These are phyloP conservation scores for Anorthoa munda DNA, from an alignment of 2,888 invertebrate genomes.

Conservation along the genomic window DNA sequence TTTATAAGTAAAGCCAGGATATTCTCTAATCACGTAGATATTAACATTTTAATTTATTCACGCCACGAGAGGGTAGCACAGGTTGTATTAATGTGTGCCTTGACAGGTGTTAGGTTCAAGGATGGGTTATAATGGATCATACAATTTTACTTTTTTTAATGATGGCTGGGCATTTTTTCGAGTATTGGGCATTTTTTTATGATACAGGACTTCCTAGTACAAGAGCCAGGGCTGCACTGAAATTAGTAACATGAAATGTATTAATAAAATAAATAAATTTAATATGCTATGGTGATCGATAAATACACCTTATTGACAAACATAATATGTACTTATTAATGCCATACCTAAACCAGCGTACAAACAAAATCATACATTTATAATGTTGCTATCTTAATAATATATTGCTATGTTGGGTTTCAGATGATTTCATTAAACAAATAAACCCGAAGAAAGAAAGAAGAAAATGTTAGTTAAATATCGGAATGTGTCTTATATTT, in stretches of 20 bases:
- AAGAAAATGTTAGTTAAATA: not conserved
- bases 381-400: not conserved
- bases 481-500: not conserved
- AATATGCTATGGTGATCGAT: no score
- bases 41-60: constrained; percentile 54
- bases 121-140: not conserved
- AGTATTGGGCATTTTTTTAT: no score
- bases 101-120: not conserved
- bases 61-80: not conserved
- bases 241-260: no score
- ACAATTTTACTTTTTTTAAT: not conserved
- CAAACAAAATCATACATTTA: not conserved
- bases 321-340: not conserved
- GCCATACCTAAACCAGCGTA: not conserved
- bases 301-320: no score
- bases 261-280: not conserved
- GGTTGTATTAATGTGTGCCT: constrained; percentile 10
- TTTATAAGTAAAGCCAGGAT: constrained; percentile 8
- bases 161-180: no score
- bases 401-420: constrained; percentile 1
- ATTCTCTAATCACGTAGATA: constrained; percentile 5
- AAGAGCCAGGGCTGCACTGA: no score
- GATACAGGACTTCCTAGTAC: no score
- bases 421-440: constrained; percentile 1
- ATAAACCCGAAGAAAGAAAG: not conserved